Conservation (phyloP, 1,140 invertebrate species). For the Diorhabda sublineata region DNA sequence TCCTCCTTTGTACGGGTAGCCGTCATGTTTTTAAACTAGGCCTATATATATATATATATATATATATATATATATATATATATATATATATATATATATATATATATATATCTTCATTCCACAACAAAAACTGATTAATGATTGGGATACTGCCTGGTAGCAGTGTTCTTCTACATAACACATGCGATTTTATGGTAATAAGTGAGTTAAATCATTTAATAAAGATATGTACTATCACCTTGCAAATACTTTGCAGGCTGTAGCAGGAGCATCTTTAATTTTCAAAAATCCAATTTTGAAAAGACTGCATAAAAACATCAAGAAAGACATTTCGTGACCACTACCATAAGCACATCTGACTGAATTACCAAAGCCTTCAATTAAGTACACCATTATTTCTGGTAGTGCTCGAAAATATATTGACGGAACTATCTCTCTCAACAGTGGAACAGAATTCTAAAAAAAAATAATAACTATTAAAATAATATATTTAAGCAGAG, state of each 20-base stretch:
- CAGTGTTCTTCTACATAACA: too few relatives aligned
- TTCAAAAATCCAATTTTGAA: slow-evolving; percentile 84
- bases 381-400: slow-evolving; percentile 84
- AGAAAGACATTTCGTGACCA: slow-evolving; percentile 95
- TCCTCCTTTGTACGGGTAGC: too few relatives aligned
- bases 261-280: slow-evolving; percentile 70
- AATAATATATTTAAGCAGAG: too few relatives aligned
- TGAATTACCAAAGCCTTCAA: slow-evolving; percentile 92
- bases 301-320: slow-evolving; percentile 93
- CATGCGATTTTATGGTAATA: too few relatives aligned
- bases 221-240: slow-evolving; percentile 17
- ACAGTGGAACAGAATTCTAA: slow-evolving; percentile 55
- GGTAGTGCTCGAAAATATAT: slow-evolving; percentile 66
- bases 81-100: too few relatives aligned
- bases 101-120: too few relatives aligned
- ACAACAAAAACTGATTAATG: too few relatives aligned
- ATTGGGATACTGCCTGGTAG: too few relatives aligned
- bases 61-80: too few relatives aligned
- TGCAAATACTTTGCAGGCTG: slow-evolving; percentile 68
- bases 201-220: too few relatives aligned
- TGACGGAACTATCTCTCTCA: slow-evolving; percentile 64
- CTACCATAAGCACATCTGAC: slow-evolving; percentile 99
- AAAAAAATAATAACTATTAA: slow-evolving; percentile 20
- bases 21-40: too few relatives aligned
- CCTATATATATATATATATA: too few relatives aligned